Evolutionary conservation across 2,888 invertebrate genomes (phyloP).

Genomic region (Andrena flavipes): DNA sequence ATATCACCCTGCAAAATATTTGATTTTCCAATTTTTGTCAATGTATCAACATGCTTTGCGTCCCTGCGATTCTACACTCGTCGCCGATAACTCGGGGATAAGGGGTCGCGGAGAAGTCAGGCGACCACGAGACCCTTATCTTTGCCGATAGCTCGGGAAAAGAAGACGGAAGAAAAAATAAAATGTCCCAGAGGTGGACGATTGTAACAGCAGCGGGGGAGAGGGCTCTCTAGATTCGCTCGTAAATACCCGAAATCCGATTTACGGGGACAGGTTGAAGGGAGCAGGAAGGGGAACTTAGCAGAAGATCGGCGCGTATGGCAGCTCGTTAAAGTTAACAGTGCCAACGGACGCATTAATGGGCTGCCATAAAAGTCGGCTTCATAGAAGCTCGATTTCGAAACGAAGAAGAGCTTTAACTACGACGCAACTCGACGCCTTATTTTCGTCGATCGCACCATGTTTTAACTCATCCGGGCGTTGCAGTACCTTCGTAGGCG

Average conservation of each 20-base stretch:
- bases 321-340: slow-evolving; percentile 55
- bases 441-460: slow-evolving; percentile 33
- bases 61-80: slow-evolving; percentile 20
- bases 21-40: too few species aligned
- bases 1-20: too few species aligned
- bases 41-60: too few species aligned
- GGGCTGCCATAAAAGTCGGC: slow-evolving; percentile 38
- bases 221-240: not conserved
- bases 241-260: slow-evolving; percentile 39
- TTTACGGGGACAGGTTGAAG: not conserved
- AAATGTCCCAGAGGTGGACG: not conserved
- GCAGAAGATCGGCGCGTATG: slow-evolving; percentile 13
- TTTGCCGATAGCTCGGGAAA: not conserved
- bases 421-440: slow-evolving; percentile 16
- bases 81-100: slow-evolving; percentile 48
- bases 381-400: slow-evolving; percentile 31
- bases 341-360: slow-evolving; percentile 43
- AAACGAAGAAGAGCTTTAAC: too few species aligned
- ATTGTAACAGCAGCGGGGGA: not conserved
- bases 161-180: not conserved
- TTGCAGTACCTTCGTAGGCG: too few species aligned
- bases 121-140: slow-evolving; percentile 13
- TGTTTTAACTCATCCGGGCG: not conserved
- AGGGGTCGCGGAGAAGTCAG: slow-evolving; percentile 1
- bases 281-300: not conserved